Evolutionary conservation across 1,140 invertebrate genomes (phyloP).

Genomic region (Drosophila ohnishii): DNA sequence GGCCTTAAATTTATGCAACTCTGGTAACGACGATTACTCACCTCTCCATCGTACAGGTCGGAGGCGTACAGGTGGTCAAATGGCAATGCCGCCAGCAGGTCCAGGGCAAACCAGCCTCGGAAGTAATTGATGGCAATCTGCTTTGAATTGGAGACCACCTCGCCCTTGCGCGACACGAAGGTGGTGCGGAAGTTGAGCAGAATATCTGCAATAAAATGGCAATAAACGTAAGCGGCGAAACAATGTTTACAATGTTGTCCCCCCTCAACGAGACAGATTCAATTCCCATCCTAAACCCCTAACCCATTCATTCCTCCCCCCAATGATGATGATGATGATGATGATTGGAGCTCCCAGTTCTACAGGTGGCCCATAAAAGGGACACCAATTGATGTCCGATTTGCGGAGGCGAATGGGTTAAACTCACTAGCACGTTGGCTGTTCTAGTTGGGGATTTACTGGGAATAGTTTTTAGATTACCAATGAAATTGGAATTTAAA

Average conservation of each 20-base stretch:
- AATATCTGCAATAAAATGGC: conserved; percentile 92
- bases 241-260: conserved; percentile 43
- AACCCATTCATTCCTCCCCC: not conserved
- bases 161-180: conserved; percentile 98
- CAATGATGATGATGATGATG: conserved; percentile 25
- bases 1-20: conserved; percentile 33
- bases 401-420: conserved; percentile 12
- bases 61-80: conserved; percentile 97
- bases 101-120: conserved; percentile 97
- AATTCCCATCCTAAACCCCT: conserved; percentile 28
- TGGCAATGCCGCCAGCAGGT: conserved; percentile 96
- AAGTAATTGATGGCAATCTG: conserved; percentile 95
- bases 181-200: conserved; percentile 99
- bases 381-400: conserved; percentile 35
- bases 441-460: not conserved
- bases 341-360: conserved; percentile 19
- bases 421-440: not conserved
- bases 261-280: conserved; percentile 57
- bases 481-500: not conserved
- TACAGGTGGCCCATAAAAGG: conserved; percentile 63
- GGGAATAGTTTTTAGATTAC: not conserved
- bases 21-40: conserved; percentile 84
- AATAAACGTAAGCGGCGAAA: conserved; percentile 50
- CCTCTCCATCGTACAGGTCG: conserved; percentile 92
- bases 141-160: conserved; percentile 97